These are phyloP conservation scores for Psilopsiagon aymara DNA, from an alignment of 2,113 vertebrate species.

Conservation along the genomic window DNA sequence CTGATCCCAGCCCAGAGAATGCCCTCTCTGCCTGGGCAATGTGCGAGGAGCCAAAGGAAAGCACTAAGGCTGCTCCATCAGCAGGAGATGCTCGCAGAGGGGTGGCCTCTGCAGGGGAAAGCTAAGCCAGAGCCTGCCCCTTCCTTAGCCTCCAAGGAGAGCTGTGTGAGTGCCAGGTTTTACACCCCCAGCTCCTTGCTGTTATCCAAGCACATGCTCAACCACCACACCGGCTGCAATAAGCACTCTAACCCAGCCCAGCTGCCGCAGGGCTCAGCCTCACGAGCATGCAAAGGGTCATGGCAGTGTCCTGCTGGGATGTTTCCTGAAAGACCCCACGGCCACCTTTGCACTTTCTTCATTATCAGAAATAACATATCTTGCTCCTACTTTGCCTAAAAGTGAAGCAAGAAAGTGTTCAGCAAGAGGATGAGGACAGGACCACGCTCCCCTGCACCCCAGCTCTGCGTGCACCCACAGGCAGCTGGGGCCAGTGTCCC, in stretches of 20 bases:
- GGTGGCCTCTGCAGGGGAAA: too few relatives aligned
- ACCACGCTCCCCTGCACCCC: neutral
- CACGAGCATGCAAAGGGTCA: neutral
- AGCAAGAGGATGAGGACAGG: neutral
- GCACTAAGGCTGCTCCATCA: accelerated
- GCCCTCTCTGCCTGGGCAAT: neutral
- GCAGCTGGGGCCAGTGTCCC: neutral
- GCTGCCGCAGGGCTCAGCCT: neutral
- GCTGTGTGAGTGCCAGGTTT: accelerated
- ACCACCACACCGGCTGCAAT: accelerated
- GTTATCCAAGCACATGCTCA: accelerated
- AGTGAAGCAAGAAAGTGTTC: neutral
- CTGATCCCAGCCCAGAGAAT: neutral
- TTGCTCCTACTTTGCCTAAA: neutral
- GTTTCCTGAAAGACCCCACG: neutral
- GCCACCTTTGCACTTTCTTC: neutral
- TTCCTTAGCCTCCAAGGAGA: neutral
- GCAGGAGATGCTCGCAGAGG: neutral
- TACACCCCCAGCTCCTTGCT: neutral
- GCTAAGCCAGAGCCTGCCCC: neutral
- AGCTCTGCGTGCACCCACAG: neutral
- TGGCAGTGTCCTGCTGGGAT: neutral
- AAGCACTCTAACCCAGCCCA: accelerated
- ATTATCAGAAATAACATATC: accelerated
- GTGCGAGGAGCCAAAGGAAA: accelerated